Percentiles rank a stretch among this genome's conserved stretches.
phyloP scores from a whole-genome alignment of 2,113 vertebrate species.

The Hippopotamus amphibius region DNA sequence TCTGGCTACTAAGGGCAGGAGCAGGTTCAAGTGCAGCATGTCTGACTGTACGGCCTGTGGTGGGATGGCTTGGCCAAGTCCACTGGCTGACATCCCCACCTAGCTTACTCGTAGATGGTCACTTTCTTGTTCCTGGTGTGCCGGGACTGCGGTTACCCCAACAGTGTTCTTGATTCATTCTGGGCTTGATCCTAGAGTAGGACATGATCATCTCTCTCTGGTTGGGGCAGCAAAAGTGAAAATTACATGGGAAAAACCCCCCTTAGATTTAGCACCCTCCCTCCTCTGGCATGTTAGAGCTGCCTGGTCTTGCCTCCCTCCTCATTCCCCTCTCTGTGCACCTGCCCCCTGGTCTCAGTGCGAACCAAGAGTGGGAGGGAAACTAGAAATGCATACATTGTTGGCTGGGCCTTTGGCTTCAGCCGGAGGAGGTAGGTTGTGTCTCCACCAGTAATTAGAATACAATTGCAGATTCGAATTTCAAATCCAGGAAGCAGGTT shows the following conservation, averaged over 20 bases:
- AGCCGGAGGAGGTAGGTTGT: neutral
- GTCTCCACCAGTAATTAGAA: neutral
- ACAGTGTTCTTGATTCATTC: neutral
- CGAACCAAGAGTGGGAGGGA: neutral
- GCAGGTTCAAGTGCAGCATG: neutral
- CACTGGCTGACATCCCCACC: neutral
- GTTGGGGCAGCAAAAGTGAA: neutral
- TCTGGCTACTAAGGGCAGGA: neutral
- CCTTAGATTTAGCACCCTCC: neutral
- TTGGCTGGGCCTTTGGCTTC: constrained; percentile 25
- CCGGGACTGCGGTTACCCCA: neutral
- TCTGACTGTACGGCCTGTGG: neutral
- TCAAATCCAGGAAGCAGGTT: neutral
- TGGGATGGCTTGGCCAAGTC: neutral
- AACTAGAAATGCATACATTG: neutral
- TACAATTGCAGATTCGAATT: neutral
- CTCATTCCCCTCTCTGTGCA: neutral
- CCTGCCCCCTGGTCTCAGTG: neutral
- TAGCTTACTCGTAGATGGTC: neutral
- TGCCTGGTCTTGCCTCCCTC: neutral
- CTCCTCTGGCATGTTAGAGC: neutral
- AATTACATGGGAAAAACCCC: neutral
- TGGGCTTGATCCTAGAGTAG: neutral
- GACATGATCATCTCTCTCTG: neutral
- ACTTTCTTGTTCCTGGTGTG: neutral